Conservation (phyloP, 1,140 invertebrate genomes). For the Caenorhabditis inopinata region DNA sequence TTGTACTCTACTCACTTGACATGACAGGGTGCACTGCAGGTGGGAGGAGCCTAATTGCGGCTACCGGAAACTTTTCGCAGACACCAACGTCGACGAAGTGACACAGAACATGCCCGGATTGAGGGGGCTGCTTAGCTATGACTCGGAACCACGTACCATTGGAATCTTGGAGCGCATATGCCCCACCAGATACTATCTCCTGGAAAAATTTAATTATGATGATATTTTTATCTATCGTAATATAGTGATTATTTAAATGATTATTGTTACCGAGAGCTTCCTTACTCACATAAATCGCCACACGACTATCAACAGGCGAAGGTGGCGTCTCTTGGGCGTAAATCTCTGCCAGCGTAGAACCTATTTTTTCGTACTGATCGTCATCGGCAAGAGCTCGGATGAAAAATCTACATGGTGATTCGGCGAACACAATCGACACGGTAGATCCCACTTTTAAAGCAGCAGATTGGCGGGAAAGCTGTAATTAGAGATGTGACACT, state of each 20-base stretch:
- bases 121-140: constrained; percentile 28
- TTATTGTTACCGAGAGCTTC: background rate
- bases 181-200: constrained; percentile 33
- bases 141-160: constrained; percentile 37
- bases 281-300: background rate
- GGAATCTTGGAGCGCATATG: constrained; percentile 37
- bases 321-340: constrained; percentile 19
- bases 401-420: constrained; percentile 2
- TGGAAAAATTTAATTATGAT: background rate
- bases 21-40: constrained; percentile 12
- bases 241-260: background rate
- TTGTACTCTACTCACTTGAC: constrained; percentile 23
- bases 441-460: background rate
- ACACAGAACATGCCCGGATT: constrained; percentile 32
- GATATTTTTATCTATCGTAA: background rate
- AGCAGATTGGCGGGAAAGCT: constrained; percentile 10
- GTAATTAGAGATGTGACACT: constrained; percentile 9
- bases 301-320: background rate
- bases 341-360: constrained; percentile 21
- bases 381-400: constrained; percentile 34
- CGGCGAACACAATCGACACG: constrained; percentile 35
- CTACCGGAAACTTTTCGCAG: constrained; percentile 21
- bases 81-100: constrained; percentile 44
- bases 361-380: constrained; percentile 37
- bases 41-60: background rate